Evolutionary conservation across 2,797 vertebrate genomes (phyloP), one percentile per base, ranked within the genome.

Genomic region (Caiman crocodilus): DNA sequence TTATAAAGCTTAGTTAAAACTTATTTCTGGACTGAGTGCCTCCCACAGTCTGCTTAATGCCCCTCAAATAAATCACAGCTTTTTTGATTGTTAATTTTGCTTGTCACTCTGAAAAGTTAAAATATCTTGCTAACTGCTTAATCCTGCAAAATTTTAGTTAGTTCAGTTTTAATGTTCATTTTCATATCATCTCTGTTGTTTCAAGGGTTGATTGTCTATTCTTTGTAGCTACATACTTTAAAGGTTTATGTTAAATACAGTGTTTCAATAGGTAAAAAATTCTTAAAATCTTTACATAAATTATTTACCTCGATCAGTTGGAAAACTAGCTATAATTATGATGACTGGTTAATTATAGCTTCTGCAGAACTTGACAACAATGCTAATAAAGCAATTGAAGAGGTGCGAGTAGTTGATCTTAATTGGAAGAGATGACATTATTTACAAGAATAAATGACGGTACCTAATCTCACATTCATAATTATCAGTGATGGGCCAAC

Each of bases 341-440:
- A 93, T 95, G 81, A 91, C 93, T 97, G 90, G 95, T 97, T 98
- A 98, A 97, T 97, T 97, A 97, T 96, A 95, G 86, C 93, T 92
- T 97, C 82, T 91, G 64, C 84, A 91, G 88, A 96, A 96, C 89
- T 95, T 96, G 93, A 96, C 97, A 94, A 96, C 95, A 97, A 95
- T 94, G 57, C 85, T 96, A 97, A 97, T 97, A 97, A 97, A 94
- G 87, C 90, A 95, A 95, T 92, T 79, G 88, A 96, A 92, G 89
- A 95, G 90, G 91, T 95, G 92, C 55, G 85, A 97, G 91, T 80
- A 76, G 95, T 94, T 96, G 95, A 96, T 96, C 95, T 97, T 98
- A 98, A 97, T 97, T 98, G 96, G 96, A 96, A 97, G 82, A 97
- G 97, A 97, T 97, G 95, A 97, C 94, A 97, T 90, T 98, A 89